phyloP scores from a whole-genome alignment of 2,888 invertebrate species.

The Diarsia dahlii region DNA sequence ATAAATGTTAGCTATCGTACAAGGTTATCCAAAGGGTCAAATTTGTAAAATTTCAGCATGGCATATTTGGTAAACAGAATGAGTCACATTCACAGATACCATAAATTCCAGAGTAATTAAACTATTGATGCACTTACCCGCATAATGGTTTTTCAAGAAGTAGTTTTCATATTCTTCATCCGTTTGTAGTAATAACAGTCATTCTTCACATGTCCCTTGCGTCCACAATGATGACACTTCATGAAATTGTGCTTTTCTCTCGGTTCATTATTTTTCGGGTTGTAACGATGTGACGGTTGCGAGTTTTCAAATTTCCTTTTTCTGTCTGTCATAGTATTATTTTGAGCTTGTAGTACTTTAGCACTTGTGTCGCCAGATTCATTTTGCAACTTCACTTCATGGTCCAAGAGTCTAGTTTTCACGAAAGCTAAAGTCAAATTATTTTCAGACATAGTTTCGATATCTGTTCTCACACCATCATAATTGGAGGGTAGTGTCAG shows the following conservation, averaged over 20 bases:
- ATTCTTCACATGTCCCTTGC: neutral
- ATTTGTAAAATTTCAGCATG: too few relatives aligned
- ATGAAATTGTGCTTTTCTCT: neutral
- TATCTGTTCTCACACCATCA: neutral
- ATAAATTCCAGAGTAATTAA: too few relatives aligned
- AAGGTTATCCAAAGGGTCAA: too few relatives aligned
- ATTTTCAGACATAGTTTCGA: neutral
- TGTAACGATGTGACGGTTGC: neutral
- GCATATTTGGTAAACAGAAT: too few relatives aligned
- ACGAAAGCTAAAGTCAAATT: neutral
- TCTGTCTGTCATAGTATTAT: neutral
- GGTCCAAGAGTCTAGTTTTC: neutral
- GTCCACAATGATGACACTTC: neutral
- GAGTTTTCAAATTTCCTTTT: neutral
- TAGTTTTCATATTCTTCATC: neutral
- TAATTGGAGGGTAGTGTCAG: neutral
- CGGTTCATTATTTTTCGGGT: neutral
- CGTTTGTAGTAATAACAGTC: neutral
- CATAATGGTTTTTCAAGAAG: too few relatives aligned
- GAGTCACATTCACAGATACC: too few relatives aligned
- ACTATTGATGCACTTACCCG: too few relatives aligned
- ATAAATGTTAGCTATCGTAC: too few relatives aligned
- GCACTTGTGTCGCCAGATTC: neutral
- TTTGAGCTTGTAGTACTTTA: neutral
- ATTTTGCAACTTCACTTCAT: neutral